phyloP scores from a whole-genome alignment of 2,113 vertebrate species.

The Antechinus flavipes region DNA sequence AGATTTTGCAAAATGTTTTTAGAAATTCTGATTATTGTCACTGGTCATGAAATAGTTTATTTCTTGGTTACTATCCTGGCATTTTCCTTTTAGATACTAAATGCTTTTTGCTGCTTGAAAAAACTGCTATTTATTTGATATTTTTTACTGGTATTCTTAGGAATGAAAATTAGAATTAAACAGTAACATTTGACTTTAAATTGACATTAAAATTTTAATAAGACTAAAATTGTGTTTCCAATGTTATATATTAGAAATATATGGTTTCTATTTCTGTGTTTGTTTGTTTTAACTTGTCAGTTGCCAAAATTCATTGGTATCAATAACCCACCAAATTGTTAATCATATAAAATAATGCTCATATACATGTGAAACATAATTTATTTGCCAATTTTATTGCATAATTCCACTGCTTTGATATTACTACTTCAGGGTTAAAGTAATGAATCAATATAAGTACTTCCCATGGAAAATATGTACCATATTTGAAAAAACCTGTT shows the following conservation, averaged over 20 bases:
- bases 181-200: conserved; percentile 60
- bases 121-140: conserved; percentile 34
- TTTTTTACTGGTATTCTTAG: conserved; percentile 42
- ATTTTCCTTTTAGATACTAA: conserved; percentile 8
- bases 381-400: background rate
- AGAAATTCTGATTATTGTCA: conserved; percentile 32
- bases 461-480: background rate
- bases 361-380: background rate
- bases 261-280: background rate
- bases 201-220: conserved; percentile 62
- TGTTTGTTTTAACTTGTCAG: background rate
- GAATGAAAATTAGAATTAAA: conserved; percentile 35
- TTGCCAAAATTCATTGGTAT: background rate
- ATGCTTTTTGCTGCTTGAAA: conserved; percentile 33
- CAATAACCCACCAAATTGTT: background rate
- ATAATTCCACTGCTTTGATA: background rate
- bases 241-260: background rate
- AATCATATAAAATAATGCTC: background rate
- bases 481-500: background rate
- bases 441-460: background rate
- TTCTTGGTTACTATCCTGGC: background rate
- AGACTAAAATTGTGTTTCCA: background rate
- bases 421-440: background rate
- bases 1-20: conserved; percentile 36
- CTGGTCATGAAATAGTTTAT: conserved; percentile 31